Conservation (phyloP, 35 echinoderm and acorn worm genomes). For the Nesometra sesokonis region DNA sequence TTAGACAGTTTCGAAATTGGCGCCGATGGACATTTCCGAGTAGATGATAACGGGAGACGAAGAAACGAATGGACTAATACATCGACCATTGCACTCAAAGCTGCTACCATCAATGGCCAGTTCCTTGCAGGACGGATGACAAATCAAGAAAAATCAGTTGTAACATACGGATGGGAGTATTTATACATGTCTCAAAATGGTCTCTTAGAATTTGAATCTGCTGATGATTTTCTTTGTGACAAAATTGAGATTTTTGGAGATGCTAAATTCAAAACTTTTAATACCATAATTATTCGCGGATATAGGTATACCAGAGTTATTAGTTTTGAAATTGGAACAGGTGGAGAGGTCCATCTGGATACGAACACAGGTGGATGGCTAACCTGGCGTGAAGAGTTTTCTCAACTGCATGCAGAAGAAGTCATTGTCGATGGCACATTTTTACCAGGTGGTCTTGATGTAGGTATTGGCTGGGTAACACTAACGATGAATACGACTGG, state of each 20-base stretch:
- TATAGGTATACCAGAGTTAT: not conserved
- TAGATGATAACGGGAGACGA: not conserved
- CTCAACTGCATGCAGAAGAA: slow-evolving; percentile 10
- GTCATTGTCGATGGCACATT: slow-evolving; percentile 43
- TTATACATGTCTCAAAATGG: slow-evolving; percentile 31
- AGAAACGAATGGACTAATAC: not conserved
- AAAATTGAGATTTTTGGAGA: not conserved
- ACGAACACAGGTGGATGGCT: not conserved
- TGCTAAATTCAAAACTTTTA: slow-evolving; percentile 29
- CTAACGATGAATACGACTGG: slow-evolving; percentile 14
- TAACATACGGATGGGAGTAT: slow-evolving; percentile 9
- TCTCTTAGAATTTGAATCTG: slow-evolving; percentile 35
- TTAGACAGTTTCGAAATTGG: not conserved
- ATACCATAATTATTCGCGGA: slow-evolving; percentile 24
- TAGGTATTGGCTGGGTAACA: slow-evolving; percentile 17
- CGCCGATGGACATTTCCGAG: not conserved
- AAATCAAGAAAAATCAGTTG: not conserved
- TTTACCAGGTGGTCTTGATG: slow-evolving; percentile 28
- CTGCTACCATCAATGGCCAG: not conserved
- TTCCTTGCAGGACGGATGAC: slow-evolving; percentile 23
- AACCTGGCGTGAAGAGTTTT: not conserved
- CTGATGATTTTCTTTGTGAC: slow-evolving; percentile 36
- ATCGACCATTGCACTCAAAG: not conserved
- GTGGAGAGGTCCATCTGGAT: slow-evolving; percentile 14
- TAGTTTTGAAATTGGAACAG: slow-evolving; percentile 25